Base-by-base conservation (phyloP, 64 coral and sea anemone genomes). In the Montipora efflorescens region DNA sequence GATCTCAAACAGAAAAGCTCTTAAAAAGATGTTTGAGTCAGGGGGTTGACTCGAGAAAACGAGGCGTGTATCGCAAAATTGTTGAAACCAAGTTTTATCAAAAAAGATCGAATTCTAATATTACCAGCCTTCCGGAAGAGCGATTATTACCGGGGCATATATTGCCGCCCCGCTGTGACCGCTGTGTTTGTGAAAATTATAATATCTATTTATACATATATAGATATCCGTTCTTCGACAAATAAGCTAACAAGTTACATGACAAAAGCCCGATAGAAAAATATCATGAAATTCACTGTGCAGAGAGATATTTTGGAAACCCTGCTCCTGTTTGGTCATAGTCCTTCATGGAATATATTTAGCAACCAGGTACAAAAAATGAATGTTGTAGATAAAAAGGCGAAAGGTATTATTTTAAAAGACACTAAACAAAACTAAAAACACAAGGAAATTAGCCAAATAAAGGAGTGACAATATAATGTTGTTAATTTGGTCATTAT, bases 81-180 rank as follows among this genome's bases (percentile, higher is more conserved):
- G 14, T 82, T 82, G 58, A 57, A 57, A 23, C 5, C 5, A 43
- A 13, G 25, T 82, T 36, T 8, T 21, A 6, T 5, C 22, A 10
- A 15, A 44, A 36, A 44, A 13, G 21, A 66, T 36, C 2, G 13
- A 49, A 13, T 19, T 19, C 14, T 50, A 5, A 78, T 78, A 78
- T 78, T 18, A 78, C 12, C 76, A 78, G 46, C 16, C 49, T 82
- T 59, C 53, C 80, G 80, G 58, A 47, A 82, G 58, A 45, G 57
- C 23, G 58, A 57, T 61, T 66, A 57, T 58, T 80, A 50, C 51
- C 8, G 55, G 13, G 21, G 80, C 80, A 66, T 45, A 64, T 78
- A 78, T 78, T 57, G 53, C 2, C 76, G 74, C 13, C 2, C 76
- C 18, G 15, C 68, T 16, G 45, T 78, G 76, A 15, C 46, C 76